These are phyloP conservation scores for Drosophila pachea DNA, from an alignment of 1,140 invertebrate genomes.

Conservation along the genomic window DNA sequence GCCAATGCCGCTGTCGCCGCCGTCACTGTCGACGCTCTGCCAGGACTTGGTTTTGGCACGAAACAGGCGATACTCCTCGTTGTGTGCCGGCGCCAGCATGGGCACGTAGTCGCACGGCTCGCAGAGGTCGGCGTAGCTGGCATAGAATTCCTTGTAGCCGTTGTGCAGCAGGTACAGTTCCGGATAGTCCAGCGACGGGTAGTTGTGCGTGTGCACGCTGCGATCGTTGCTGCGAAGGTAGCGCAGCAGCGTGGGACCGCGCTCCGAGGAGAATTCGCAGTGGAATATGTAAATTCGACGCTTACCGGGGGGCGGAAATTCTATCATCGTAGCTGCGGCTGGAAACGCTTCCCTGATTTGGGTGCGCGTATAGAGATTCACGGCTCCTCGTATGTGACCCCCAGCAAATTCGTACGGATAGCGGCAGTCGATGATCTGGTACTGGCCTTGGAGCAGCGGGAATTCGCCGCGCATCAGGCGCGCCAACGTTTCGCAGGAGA, in stretches of 20 bases:
- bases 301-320: slow-evolving; percentile 59
- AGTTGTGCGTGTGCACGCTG: slow-evolving; percentile 87
- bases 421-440: slow-evolving; percentile 87
- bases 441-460: slow-evolving; percentile 81
- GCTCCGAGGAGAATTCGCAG: slow-evolving; percentile 97
- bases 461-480: slow-evolving; percentile 85
- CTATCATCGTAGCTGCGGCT: slow-evolving; percentile 55
- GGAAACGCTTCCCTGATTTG: slow-evolving; percentile 83
- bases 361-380: slow-evolving; percentile 89
- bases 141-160: slow-evolving; percentile 95
- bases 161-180: slow-evolving; percentile 96
- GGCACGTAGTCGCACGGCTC: slow-evolving; percentile 86
- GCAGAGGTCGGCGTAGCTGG: slow-evolving; percentile 84
- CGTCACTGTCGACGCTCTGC: slow-evolving; percentile 79
- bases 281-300: slow-evolving; percentile 94
- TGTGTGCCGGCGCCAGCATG: slow-evolving; percentile 88
- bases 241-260: slow-evolving; percentile 92
- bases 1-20: slow-evolving; percentile 51
- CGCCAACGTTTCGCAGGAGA: slow-evolving; percentile 86
- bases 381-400: slow-evolving; percentile 92
- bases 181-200: slow-evolving; percentile 93
- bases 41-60: slow-evolving; percentile 82
- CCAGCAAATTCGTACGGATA: slow-evolving; percentile 98
- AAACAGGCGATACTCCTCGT: slow-evolving; percentile 85
- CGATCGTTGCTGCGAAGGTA: slow-evolving; percentile 92